A percentile compares a stretch with the other conserved stretches of the same genome.
phyloP scores from a whole-genome alignment of 2,888 invertebrate genomes.

The Platycheirus albimanus region DNA sequence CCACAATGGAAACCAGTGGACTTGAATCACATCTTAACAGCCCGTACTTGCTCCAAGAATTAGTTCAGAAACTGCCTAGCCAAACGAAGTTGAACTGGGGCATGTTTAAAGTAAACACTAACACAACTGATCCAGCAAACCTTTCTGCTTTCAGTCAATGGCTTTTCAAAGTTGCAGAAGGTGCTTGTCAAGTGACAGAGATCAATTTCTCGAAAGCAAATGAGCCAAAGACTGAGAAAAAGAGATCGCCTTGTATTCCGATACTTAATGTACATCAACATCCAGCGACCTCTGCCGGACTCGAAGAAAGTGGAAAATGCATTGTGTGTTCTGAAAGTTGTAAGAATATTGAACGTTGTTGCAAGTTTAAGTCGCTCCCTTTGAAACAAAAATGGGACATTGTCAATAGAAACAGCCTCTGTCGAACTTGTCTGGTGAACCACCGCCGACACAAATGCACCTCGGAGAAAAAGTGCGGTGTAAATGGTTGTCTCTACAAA shows the following conservation, averaged over 20 bases:
- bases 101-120: neutral
- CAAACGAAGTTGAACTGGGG: constrained; percentile 8
- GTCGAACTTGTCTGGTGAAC: neutral
- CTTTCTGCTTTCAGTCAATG: constrained; percentile 3
- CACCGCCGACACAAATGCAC: constrained; percentile 36
- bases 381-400: constrained; percentile 7
- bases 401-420: neutral
- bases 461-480: constrained; percentile 11
- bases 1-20: constrained; percentile 55
- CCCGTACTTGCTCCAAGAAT: constrained; percentile 59
- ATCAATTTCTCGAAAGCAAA: neutral
- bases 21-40: constrained; percentile 46
- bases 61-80: constrained; percentile 48
- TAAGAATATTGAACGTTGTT: neutral
- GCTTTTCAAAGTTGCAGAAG: constrained; percentile 5
- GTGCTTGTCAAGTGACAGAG: constrained; percentile 7
- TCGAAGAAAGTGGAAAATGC: neutral
- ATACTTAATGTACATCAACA: constrained; percentile 10
- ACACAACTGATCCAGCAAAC: neutral
- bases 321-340: neutral
- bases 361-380: neutral
- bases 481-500: constrained; percentile 28
- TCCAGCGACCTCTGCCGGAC: neutral
- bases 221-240: neutral
- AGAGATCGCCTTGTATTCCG: neutral